These are phyloP conservation scores for Hydrolagus colliei DNA, from an alignment of 2,797 vertebrate genomes.

Conservation along the genomic window DNA sequence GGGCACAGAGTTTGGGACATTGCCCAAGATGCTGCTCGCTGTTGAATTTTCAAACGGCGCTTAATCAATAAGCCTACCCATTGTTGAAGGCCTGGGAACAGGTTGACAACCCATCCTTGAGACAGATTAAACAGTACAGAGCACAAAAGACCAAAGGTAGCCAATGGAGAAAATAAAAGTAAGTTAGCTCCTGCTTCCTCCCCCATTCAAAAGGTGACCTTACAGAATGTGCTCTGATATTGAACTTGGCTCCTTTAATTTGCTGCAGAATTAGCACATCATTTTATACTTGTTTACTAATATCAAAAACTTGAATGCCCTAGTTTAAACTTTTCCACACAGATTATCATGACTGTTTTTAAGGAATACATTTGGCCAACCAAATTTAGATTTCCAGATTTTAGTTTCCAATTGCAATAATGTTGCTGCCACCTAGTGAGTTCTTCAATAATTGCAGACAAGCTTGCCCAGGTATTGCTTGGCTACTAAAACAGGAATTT, in stretches of 20 bases:
- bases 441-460: background rate
- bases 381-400: background rate
- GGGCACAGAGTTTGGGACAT: no score
- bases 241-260: background rate
- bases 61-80: background rate
- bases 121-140: background rate
- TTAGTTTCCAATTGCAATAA: constrained; percentile 5
- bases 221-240: no score
- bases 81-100: background rate
- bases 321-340: no score
- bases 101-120: background rate
- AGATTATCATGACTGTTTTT: no score
- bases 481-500: no score
- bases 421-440: constrained; percentile 10
- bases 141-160: background rate
- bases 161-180: background rate
- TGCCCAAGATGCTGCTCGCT: background rate
- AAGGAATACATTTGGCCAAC: background rate
- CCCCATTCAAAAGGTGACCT: background rate
- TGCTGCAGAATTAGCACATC: background rate
- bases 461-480: no score
- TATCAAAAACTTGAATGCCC: no score
- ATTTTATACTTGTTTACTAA: background rate
- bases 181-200: background rate
- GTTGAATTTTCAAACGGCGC: background rate